Conservation (phyloP, 2,888 invertebrate species). For the Piscicola geometra region DNA sequence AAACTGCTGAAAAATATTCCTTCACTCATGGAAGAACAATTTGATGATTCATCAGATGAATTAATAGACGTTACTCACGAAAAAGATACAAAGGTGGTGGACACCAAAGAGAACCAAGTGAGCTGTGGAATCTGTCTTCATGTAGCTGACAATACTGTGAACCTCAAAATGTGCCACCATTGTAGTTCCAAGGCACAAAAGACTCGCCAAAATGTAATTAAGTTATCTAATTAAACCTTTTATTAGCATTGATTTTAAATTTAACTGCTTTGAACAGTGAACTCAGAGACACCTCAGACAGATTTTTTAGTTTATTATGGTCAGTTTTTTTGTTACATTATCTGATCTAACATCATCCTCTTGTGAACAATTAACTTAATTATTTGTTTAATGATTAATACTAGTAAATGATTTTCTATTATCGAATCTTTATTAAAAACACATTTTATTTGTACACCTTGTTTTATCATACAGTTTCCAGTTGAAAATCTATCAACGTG, state of each 20-base stretch:
- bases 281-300: neutral
- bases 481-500: neutral
- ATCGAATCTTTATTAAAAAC: no score
- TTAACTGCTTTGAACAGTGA: neutral
- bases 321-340: neutral
- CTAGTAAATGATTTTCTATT: no score
- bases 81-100: neutral
- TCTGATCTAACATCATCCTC: neutral
- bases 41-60: constrained; percentile 1
- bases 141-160: neutral
- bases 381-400: no score
- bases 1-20: neutral
- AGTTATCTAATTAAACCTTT: neutral
- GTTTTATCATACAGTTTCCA: neutral
- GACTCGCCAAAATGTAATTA: neutral
- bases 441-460: neutral
- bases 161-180: neutral
- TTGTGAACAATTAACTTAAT: neutral
- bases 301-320: neutral
- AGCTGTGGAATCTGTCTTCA: neutral
- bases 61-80: neutral
- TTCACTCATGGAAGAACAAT: neutral
- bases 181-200: neutral
- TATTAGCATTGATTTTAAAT: neutral
- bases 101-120: neutral